These are phyloP conservation scores for Neoniphon sammara DNA, from an alignment of 2,797 vertebrate genomes.

Conservation along the genomic window DNA sequence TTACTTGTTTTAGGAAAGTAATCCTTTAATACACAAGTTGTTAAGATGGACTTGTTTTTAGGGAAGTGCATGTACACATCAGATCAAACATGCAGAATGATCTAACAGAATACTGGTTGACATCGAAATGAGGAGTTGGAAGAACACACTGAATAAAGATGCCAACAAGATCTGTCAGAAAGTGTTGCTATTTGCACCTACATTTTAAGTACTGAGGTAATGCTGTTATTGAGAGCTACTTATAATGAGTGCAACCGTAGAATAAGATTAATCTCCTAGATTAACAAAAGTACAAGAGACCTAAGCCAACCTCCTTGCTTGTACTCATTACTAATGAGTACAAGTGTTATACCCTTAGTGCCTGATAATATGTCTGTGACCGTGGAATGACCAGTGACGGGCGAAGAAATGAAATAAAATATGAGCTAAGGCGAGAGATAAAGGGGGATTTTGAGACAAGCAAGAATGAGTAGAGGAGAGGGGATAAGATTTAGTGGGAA, in stretches of 20 bases:
- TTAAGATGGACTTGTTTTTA: no score
- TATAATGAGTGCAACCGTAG: not conserved
- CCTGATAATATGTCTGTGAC: slow-evolving; percentile 18
- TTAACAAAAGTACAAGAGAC: not conserved
- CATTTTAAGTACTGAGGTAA: not conserved
- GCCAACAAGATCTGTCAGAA: no score
- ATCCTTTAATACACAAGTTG: not conserved
- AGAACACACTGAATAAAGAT: not conserved
- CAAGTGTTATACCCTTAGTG: not conserved
- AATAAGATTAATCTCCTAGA: not conserved
- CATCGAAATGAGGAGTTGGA: slow-evolving; percentile 1
- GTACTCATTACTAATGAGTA: not conserved
- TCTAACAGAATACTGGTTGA: slow-evolving; percentile 20
- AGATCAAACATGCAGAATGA: not conserved
- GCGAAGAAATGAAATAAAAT: slow-evolving; percentile 12
- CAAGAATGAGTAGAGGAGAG: not conserved
- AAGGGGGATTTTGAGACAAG: slow-evolving; percentile 11
- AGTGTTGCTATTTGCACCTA: not conserved
- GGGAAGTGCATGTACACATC: not conserved
- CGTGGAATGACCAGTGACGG: slow-evolving; percentile 1
- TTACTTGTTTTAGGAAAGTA: not conserved
- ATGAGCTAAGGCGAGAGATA: slow-evolving; percentile 8
- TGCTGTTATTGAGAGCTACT: not conserved
- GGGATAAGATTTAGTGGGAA: slow-evolving; percentile 24
- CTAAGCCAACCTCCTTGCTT: no score